Base-by-base conservation (phyloP, 2,113 vertebrate genomes). In the Capreolus pygargus region DNA sequence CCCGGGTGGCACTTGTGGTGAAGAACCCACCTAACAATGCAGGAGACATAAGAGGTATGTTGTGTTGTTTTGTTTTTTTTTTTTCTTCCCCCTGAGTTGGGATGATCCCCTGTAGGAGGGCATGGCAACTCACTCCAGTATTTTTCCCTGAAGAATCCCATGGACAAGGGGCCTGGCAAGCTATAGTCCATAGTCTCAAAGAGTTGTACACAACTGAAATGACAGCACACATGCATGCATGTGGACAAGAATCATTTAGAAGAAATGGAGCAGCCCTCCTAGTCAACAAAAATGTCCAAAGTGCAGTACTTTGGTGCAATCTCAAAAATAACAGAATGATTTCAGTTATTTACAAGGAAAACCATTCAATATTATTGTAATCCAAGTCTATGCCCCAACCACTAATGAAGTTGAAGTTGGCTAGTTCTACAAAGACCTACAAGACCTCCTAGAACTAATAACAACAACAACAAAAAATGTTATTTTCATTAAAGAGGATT, bases 21-120 rank as follows among this genome's bases (percentile, higher is more conserved):
- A 76, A 27, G 21, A 76, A 43, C 36, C 8, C 70, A 76, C 14
- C 6, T 76, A 43, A 3, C 6, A 13, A 43, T 15, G 70, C 39
- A 74, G 5, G 39, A 76, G 70, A 43, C 0, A 0, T 76, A 43
- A 7, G 6, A n/a, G 16, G n/a, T 67, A n/a, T 19, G 16, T 64
- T 33, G 33, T 13, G 5, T 28, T 58, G 5, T n/a, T n/a, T 27
- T 5, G 5, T 11, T 33, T 7, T 5, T 5, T 28, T 5, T 12
- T 5, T 27, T 28, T 27, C 27, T 33, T 16, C 3, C 7, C 16
- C n/a, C n/a, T 1, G 17, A 4, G 17, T 70, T 76, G 23, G 23
- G 23, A 43, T 43, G 6, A 12, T 39, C 13, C 21, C 70, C 36
- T 43, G 23, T 43, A 43, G 39, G 12, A 76, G 36, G 12, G 23